Evolutionary conservation across 2,888 invertebrate genomes (phyloP).

Genomic region (Neoaliturus tenellus): DNA sequence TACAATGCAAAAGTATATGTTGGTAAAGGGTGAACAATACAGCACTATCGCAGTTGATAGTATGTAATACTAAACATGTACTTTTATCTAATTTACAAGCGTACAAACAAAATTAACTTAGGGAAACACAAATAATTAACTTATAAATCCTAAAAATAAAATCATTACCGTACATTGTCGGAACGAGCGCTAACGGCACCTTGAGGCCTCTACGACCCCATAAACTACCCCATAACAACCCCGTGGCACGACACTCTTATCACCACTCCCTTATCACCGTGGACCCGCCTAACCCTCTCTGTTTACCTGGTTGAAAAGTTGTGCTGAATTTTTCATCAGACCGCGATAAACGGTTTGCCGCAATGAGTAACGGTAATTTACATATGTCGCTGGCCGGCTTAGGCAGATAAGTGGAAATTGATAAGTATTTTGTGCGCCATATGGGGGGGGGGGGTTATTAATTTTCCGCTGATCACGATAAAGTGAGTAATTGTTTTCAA

Average conservation of each 20-base stretch:
- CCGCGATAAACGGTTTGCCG: background rate
- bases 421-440: constrained; percentile 11
- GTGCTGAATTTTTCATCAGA: constrained; percentile 8
- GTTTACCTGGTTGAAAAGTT: background rate
- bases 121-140: constrained; percentile 1
- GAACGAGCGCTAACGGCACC: background rate
- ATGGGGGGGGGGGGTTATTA: constrained; percentile 17
- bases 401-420: background rate
- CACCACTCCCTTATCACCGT: constrained; percentile 17
- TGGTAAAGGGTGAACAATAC: too few relatives aligned
- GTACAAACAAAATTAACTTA: too few relatives aligned
- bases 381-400: background rate
- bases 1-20: too few relatives aligned
- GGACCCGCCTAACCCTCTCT: background rate
- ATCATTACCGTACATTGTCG: background rate
- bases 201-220: background rate
- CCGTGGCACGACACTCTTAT: constrained; percentile 24
- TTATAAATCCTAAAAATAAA: constrained; percentile 13
- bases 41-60: too few relatives aligned
- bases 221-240: constrained; percentile 26
- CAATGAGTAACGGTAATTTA: background rate
- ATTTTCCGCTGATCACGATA: background rate
- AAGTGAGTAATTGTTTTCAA: background rate
- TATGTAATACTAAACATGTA: too few relatives aligned
- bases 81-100: too few relatives aligned